Base-by-base conservation (phyloP, 2,797 vertebrate genomes). In the Chaunax sp. region DNA sequence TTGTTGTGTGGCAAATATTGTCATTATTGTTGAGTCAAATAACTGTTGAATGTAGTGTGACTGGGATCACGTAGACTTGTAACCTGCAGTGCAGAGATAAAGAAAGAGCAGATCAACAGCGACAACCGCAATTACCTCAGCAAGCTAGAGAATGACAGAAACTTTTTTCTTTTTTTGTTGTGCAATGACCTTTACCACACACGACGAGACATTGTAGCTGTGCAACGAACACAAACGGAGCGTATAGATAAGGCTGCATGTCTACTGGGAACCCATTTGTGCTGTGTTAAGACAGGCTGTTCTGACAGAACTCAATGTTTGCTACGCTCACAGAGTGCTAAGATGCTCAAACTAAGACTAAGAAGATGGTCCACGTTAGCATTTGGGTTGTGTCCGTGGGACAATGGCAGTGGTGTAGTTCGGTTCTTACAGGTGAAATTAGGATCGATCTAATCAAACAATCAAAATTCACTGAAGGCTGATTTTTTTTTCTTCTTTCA, bases 1-100 rank as follows among this genome's bases (percentile, higher is more conserved):
- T 61, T 45, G 35, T 69, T 59, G 37, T 64, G 37, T 26, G 38
- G 28, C 54, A 56, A 61, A 74, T 86, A 80, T 83, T 84, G 78
- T 76, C 85, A 69, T 61, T 76, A n/a, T 28, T 72, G 20, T 62
- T 55, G 9, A 56, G 46, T 59, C 6, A 56, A 66, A 33, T 54
- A 38, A 60, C 19, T n/a, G n/a, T n/a, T n/a, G n/a, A n/a, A 59
- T 60, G 58, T 50, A 66, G 58, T 43, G 38, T 46, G 45, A 68
- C 20, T 44, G 25, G 53, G 37, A 51, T 70, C 45, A 63, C 28
- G 54, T 57, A 51, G 40, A 76, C 40, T 6, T 64, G 5, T 19
- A 43, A 49, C 35, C 40, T 68, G 28, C 15, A 47, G 33, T 53
- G 22, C 40, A 72, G 28, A 69, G 47, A n/a, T n/a, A n/a, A 46